Percentiles rank a stretch among this genome's conserved stretches.
phyloP scores from a whole-genome alignment of 2,888 invertebrate species.

The Drosophila sordidula region DNA sequence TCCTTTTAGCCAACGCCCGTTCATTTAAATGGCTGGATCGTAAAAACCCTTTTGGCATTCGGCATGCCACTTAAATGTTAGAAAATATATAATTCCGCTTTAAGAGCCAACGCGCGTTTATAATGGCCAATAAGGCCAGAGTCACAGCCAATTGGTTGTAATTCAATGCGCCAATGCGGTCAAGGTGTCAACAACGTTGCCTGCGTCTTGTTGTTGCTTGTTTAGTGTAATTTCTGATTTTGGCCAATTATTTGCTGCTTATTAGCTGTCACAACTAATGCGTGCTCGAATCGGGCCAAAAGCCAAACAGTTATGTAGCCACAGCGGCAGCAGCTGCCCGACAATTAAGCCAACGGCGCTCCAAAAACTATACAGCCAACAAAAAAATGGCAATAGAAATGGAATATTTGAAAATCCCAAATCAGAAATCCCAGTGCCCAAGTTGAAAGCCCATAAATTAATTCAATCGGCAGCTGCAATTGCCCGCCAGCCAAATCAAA shows the following conservation, averaged over 20 bases:
- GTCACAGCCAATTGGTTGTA: constrained; percentile 47
- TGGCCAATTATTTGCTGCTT: constrained; percentile 59
- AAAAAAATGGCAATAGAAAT: constrained; percentile 37
- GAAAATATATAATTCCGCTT: constrained; percentile 56
- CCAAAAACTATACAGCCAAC: constrained; percentile 4
- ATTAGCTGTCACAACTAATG: constrained; percentile 65
- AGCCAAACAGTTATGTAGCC: constrained; percentile 61
- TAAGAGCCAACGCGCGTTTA: constrained; percentile 51
- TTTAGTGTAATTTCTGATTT: constrained; percentile 52
- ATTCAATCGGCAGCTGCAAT: constrained; percentile 74
- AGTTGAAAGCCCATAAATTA: constrained; percentile 68
- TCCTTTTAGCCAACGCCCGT: constrained; percentile 19
- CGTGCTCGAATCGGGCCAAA: constrained; percentile 58
- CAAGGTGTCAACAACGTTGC: constrained; percentile 66
- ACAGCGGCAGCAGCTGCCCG: constrained; percentile 19
- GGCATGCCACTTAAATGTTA: constrained; percentile 52
- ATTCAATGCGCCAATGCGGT: constrained; percentile 68
- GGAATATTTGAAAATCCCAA: constrained; percentile 36
- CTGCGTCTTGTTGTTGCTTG: constrained; percentile 30
- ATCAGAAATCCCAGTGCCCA: constrained; percentile 40
- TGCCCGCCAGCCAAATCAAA: constrained; percentile 57
- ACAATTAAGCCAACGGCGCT: constrained; percentile 74
- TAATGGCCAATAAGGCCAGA: constrained; percentile 71
- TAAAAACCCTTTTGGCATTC: constrained; percentile 57
- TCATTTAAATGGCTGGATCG: constrained; percentile 17